phyloP scores from a whole-genome alignment of 64 coral and sea anemone species.

The Stichodactyla helianthus region DNA sequence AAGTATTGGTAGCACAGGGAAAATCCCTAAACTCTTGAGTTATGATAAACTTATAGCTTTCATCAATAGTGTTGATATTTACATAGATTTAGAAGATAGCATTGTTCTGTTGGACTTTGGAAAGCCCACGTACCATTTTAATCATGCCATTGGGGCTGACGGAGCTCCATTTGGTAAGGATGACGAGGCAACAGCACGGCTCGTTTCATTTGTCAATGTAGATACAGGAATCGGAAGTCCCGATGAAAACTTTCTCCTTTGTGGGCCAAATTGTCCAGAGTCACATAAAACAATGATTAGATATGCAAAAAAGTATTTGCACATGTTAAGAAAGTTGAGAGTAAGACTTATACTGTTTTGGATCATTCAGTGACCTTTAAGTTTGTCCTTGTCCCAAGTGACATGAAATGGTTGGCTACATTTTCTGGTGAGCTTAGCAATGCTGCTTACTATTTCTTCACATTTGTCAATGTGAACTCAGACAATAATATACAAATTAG shows the following conservation, averaged over 20 bases:
- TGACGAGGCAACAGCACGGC: constrained; percentile 17
- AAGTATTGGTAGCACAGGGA: background rate
- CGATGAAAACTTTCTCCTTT: constrained; percentile 11
- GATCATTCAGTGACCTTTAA: background rate
- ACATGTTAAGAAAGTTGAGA: constrained; percentile 14
- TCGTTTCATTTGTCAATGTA: constrained; percentile 16
- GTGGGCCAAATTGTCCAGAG: constrained; percentile 22
- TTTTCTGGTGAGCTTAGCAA: constrained; percentile 7
- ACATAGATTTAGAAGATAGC: too few species aligned
- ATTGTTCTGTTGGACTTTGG: constrained; percentile 10
- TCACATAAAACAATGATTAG: background rate
- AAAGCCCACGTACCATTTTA: background rate
- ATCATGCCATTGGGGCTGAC: constrained; percentile 9
- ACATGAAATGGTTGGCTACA: constrained; percentile 15
- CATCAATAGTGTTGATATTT: constrained; percentile 34
- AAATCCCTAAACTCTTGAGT: constrained; percentile 23
- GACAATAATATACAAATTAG: too few species aligned
- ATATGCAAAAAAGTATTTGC: constrained; percentile 28
- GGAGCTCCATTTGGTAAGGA: constrained; percentile 17
- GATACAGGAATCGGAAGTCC: background rate
- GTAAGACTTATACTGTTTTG: background rate
- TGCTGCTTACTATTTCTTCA: constrained; percentile 4
- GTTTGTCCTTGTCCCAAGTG: background rate
- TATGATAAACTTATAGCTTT: constrained; percentile 44
- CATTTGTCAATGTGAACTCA: too few species aligned